phyloP scores from a whole-genome alignment of 2,888 invertebrate species.

The Stenotaenia linearis region DNA sequence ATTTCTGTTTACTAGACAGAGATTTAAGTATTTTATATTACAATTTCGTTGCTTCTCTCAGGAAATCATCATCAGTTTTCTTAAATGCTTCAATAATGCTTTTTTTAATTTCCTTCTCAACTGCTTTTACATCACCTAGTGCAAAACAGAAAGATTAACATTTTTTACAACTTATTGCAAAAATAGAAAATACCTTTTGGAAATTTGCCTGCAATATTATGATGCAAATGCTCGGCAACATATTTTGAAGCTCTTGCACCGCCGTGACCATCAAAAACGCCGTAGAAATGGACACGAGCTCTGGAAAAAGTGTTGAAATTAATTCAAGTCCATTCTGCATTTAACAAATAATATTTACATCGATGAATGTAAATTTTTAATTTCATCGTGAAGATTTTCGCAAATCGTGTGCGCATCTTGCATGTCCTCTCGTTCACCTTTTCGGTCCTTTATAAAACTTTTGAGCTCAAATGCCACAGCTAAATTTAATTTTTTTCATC shows the following conservation, averaged over 20 bases:
- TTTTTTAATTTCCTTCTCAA: constrained; percentile 46
- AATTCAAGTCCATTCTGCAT: not conserved
- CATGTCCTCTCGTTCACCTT: constrained; percentile 54
- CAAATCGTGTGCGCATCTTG: constrained; percentile 50
- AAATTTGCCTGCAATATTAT: constrained; percentile 47
- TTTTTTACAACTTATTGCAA: not conserved
- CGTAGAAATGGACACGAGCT: constrained; percentile 47
- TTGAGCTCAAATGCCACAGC: constrained; percentile 37
- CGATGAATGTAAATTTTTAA: constrained; percentile 41
- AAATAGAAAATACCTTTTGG: constrained; percentile 44
- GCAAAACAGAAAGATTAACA: not conserved
- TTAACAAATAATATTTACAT: constrained; percentile 42
- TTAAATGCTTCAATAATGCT: constrained; percentile 50
- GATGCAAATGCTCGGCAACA: constrained; percentile 48
- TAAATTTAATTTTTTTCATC: not conserved
- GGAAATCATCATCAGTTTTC: constrained; percentile 51
- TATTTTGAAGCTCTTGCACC: constrained; percentile 50
- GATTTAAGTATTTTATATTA: constrained; percentile 39
- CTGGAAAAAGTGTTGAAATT: constrained; percentile 39
- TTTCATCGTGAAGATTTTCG: constrained; percentile 41
- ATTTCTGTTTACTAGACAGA: not conserved
- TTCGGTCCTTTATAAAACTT: constrained; percentile 41
- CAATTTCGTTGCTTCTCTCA: constrained; percentile 49
- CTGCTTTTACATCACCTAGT: constrained; percentile 34
- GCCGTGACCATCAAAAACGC: constrained; percentile 53